Conservation (phyloP, 2,888 invertebrate genomes). For the Acholoe squamosa region DNA sequence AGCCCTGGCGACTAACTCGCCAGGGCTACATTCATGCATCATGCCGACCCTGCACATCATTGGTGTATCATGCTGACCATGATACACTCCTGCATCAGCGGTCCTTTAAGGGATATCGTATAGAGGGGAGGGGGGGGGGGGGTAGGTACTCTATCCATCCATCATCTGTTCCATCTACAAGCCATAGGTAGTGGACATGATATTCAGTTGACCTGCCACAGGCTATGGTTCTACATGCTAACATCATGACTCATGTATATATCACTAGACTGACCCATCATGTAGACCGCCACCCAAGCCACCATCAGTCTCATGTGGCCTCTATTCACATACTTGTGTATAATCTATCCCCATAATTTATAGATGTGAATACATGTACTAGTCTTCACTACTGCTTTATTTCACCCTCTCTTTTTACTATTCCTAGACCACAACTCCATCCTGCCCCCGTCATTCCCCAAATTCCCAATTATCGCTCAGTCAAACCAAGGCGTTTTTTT, state of each 20-base stretch:
- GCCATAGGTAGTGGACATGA: not conserved
- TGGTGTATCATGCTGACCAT: too few relatives aligned
- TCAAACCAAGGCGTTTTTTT: not conserved
- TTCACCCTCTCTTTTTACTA: too few relatives aligned
- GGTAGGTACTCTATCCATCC: too few relatives aligned
- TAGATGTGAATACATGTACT: too few relatives aligned
- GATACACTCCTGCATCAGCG: too few relatives aligned
- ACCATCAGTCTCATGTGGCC: not conserved
- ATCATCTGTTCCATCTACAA: too few relatives aligned
- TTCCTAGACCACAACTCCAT: not conserved
- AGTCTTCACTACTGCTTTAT: too few relatives aligned
- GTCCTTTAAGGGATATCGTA: too few relatives aligned
- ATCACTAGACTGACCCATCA: not conserved
- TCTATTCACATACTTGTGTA: not conserved
- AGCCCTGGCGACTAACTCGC: too few relatives aligned
- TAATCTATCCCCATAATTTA: not conserved
- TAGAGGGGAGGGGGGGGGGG: too few relatives aligned
- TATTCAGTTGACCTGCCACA: slow-evolving; percentile 14
- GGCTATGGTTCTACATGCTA: not conserved
- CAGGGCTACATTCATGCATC: too few relatives aligned
- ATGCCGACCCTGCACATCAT: too few relatives aligned
- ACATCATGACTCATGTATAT: not conserved
- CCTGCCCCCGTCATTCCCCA: not conserved
- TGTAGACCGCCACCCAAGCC: slow-evolving; percentile 6
- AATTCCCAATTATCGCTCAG: slow-evolving; percentile 17